Evolutionary conservation across 1,140 invertebrate species (phyloP).

Genomic region (Lasaia peninsularis): DNA sequence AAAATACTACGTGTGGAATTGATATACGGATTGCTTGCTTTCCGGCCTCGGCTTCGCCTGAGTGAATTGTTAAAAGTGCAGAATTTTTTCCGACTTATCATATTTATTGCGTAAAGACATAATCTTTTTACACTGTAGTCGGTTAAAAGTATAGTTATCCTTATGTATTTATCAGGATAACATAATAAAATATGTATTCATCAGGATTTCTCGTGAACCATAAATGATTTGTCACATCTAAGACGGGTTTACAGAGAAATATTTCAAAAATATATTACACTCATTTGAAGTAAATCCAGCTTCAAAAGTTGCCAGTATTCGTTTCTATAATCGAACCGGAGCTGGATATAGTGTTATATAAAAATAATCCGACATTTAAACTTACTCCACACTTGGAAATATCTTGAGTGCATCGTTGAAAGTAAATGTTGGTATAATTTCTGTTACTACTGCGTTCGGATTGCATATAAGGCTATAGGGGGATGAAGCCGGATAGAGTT

Average conservation of each 20-base stretch:
- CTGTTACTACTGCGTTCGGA: slow-evolving; percentile 65
- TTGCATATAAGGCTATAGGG: slow-evolving; percentile 67
- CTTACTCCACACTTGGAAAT: slow-evolving; percentile 50
- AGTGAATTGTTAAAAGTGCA: too few relatives aligned
- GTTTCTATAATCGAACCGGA: slow-evolving; percentile 2
- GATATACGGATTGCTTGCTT: too few relatives aligned
- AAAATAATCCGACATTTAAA: slow-evolving; percentile 63
- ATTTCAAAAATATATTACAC: neutral
- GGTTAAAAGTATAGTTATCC: too few relatives aligned
- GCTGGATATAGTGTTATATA: slow-evolving; percentile 37
- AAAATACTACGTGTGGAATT: too few relatives aligned
- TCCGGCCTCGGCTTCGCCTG: too few relatives aligned
- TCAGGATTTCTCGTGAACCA: too few relatives aligned
- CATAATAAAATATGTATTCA: too few relatives aligned
- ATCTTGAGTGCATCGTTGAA: slow-evolving; percentile 73
- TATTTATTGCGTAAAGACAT: too few relatives aligned
- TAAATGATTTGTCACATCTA: too few relatives aligned
- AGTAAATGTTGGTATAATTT: slow-evolving; percentile 69
- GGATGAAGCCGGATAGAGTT: slow-evolving; percentile 68
- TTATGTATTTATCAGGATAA: too few relatives aligned
- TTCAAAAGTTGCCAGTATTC: slow-evolving; percentile 8
- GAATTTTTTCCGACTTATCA: too few relatives aligned
- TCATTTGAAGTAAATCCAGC: slow-evolving; percentile 1
- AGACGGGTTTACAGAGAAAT: neutral
- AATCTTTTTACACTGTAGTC: too few relatives aligned